Evolutionary conservation across 2,797 vertebrate species (phyloP), one percentile per base, ranked within the genome.

Genomic region (Sebastes melanostomus): DNA sequence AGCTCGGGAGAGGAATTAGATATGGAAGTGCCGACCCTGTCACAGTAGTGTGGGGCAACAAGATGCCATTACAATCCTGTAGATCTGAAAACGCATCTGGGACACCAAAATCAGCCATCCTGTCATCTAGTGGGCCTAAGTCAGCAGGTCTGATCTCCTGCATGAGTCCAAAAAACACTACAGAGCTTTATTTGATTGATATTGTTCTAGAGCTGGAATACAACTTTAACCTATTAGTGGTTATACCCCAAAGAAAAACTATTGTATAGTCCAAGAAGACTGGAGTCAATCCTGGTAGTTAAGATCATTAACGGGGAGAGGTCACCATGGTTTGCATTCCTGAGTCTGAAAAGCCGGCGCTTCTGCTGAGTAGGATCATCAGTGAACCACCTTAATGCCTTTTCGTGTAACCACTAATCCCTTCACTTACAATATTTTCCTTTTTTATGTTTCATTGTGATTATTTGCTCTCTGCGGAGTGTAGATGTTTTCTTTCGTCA

Each of bases 381-480:
- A 91, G 81, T 70, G 80, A 93, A 92, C 90, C 90, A 94, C 83
- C 80, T 89, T 92, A 94, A 94, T 92, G 88, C 70, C 75, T 91
- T 89, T 93, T 87, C 75, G 90, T 87, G 89, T 86, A 90, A 90
- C 82, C 78, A 85, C 88, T 93, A 92, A 94, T 94, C 87, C 89
- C 73, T 77, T 91, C 75, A 87, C 92, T 91, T 89, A 90, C 90
- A 91, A 90, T 88, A 85, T 80, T 77, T 80, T 83, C 72, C 67
- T 78, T 78, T 42, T 71, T 92, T 89, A 83, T 84, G 78, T 87
- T 79, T 90, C 87, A 89, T 77, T 77, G 79, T 84, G 81, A 92
- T 93, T 84, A 88, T 93, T 93, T 94, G 77, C 68, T 91, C 81
- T 92, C 72, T 81, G 68, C 70, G 77, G 65, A 91, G 83, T 80